A percentile compares a stretch with the other conserved stretches of the same genome.
Conservation (phyloP, 1,140 invertebrate genomes). For the Panonychus citri region DNA sequence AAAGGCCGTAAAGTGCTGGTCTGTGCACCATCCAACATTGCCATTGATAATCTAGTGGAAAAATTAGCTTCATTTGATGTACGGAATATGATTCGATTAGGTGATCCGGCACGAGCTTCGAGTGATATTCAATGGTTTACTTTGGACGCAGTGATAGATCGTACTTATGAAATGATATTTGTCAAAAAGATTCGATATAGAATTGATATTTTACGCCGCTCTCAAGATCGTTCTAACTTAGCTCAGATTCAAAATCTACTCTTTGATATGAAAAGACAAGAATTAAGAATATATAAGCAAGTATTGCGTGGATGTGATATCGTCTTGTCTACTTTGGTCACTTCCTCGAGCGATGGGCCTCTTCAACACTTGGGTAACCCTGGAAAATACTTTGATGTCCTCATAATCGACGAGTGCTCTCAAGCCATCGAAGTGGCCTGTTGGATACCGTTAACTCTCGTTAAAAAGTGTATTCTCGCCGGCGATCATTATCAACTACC, state of each 20-base stretch:
- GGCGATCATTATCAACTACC: constrained; percentile 82
- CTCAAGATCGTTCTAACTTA: constrained; percentile 15
- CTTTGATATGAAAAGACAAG: constrained; percentile 26
- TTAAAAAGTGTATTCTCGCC: constrained; percentile 56
- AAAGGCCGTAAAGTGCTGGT: constrained; percentile 25
- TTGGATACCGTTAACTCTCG: background rate
- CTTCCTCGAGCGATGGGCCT: background rate
- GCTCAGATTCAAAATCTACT: constrained; percentile 20
- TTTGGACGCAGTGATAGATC: constrained; percentile 29
- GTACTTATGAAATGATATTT: constrained; percentile 25
- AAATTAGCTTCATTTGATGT: constrained; percentile 17
- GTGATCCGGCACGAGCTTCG: constrained; percentile 32
- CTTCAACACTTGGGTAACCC: constrained; percentile 8
- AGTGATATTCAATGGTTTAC: constrained; percentile 19
- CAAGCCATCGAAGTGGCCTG: background rate
- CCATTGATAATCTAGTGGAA: constrained; percentile 37
- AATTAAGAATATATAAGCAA: constrained; percentile 23
- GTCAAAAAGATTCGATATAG: constrained; percentile 29
- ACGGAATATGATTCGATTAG: constrained; percentile 26
- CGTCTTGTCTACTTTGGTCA: background rate
- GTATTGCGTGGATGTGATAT: constrained; percentile 17
- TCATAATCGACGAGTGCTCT: background rate
- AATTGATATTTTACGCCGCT: constrained; percentile 24
- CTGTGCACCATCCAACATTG: constrained; percentile 35
- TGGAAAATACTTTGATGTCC: background rate